Evolutionary conservation across 2,888 invertebrate genomes (phyloP), one percentile per base, ranked within the genome.

Genomic region (Fabriciana adippe): DNA sequence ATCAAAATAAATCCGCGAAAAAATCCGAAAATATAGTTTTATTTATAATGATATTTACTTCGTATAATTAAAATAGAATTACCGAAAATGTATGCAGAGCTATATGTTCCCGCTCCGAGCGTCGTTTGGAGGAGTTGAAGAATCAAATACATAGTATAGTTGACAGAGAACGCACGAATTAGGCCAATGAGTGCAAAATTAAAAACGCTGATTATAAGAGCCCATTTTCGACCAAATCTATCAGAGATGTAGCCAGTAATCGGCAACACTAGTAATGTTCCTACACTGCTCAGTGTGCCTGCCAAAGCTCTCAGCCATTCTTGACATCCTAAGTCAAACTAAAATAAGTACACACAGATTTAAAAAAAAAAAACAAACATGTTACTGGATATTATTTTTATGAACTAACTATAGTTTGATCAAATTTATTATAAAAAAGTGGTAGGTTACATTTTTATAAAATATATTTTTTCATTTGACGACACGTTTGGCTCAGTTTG

Each of bases 231-330:
- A 11, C 93, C 93, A 65, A 84, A 92, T 63, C 89, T 94, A 83
- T 95, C 95, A 1, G 95, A 95, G 54, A 95, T 78, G 60, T 92
- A 89, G 47, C 95, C 95, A 5, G 94, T 93, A 50, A 95, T 81
- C 0, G 94, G 94, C 70, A 95, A 85, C 11, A 94, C 94, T 70
- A 95, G 81, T 74, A 95, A 93, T 74, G 94, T 94, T 15, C 95
- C 95, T 56, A 94, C 79, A 75, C 93, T 95, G 79, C 94, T 94
- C 3, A 95, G 83, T 5, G 95, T 95, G 3, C 95, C 95, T 16
- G 95, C 93, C 72, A 95, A 76, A 0, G 95, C 92, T 59, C 95
- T 83, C 79, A 94, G 93, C 95, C 95, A 95, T 74, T 93, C 87
- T 47, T 93, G 88, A 75, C 94, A 94, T 45, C 93, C 93, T 11